A percentile compares a stretch with the other conserved stretches of the same genome.
phyloP scores from a whole-genome alignment of 1,140 invertebrate genomes.

The Microplitis mediator region DNA sequence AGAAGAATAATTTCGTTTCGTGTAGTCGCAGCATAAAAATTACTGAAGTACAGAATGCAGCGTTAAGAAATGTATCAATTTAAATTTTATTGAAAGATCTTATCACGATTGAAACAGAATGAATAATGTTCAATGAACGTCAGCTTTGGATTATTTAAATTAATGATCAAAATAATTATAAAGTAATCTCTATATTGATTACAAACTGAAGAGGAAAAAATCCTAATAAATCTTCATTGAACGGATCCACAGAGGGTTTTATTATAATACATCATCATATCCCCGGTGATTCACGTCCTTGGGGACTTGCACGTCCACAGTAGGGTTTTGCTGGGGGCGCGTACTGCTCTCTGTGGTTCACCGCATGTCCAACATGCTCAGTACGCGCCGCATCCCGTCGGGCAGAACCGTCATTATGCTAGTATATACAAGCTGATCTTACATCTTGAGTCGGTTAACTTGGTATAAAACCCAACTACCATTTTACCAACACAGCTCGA shows the following conservation, averaged over 20 bases:
- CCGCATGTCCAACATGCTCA: constrained; percentile 58
- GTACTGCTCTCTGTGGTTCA: constrained; percentile 54
- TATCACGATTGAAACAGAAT: no score
- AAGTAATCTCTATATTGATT: no score
- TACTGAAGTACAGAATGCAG: no score
- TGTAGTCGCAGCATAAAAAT: no score
- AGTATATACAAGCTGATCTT: constrained; percentile 47
- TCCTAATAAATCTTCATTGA: neutral
- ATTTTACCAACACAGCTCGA: no score
- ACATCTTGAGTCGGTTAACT: constrained; percentile 17
- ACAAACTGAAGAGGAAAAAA: neutral
- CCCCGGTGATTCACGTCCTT: neutral
- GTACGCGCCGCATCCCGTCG: constrained; percentile 38
- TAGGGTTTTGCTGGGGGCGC: constrained; percentile 37
- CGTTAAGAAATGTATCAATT: no score
- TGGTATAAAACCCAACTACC: no score
- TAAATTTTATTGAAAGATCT: no score
- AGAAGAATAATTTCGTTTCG: no score
- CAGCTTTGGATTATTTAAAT: no score
- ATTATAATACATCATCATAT: constrained; percentile 5
- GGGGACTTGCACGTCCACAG: constrained; percentile 6
- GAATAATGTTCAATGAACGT: no score
- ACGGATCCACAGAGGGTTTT: neutral
- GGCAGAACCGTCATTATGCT: constrained; percentile 56
- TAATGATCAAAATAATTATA: no score